Evolutionary conservation across 2,888 invertebrate genomes (phyloP).

Genomic region (Aromia moschata): DNA sequence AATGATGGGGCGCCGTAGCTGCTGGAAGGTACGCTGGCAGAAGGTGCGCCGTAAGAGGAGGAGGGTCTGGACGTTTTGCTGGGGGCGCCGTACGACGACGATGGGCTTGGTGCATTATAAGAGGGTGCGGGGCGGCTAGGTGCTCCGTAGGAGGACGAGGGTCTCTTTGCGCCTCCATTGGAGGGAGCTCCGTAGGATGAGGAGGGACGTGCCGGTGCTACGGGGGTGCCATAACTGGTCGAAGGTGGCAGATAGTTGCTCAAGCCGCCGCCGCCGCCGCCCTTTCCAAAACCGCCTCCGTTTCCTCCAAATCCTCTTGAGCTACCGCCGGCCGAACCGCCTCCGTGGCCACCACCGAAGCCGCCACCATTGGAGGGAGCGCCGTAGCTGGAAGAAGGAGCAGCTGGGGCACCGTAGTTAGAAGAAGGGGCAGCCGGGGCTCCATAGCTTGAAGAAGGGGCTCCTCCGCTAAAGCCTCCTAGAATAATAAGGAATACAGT

Average conservation of each 20-base stretch:
- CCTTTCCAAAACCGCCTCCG: slow-evolving; percentile 30
- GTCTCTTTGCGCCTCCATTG: slow-evolving; percentile 40
- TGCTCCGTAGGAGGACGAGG: slow-evolving; percentile 65
- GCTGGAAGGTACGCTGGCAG: slow-evolving; percentile 47
- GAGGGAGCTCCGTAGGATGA: slow-evolving; percentile 38
- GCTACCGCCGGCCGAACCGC: slow-evolving; percentile 18
- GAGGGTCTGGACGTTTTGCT: slow-evolving; percentile 47
- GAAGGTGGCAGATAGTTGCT: slow-evolving; percentile 51
- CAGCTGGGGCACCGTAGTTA: slow-evolving; percentile 51
- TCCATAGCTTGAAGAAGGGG: slow-evolving; percentile 59
- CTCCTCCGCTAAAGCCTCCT: slow-evolving; percentile 29
- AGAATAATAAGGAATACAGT: too few species aligned
- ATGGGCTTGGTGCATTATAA: slow-evolving; percentile 38
- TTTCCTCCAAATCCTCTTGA: too few species aligned
- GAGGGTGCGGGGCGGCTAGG: slow-evolving; percentile 21
- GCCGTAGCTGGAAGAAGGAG: slow-evolving; percentile 44
- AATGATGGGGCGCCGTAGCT: slow-evolving; percentile 60
- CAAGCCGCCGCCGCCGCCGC: slow-evolving; percentile 24
- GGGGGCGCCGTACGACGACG: slow-evolving; percentile 55
- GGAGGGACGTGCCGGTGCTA: slow-evolving; percentile 57
- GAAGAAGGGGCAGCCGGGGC: slow-evolving; percentile 56
- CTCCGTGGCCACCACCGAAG: slow-evolving; percentile 36
- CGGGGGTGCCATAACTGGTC: slow-evolving; percentile 58
- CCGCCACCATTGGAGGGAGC: slow-evolving; percentile 43
- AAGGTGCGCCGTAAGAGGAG: slow-evolving; percentile 52